Conservation (phyloP, 2,888 invertebrate species). For the Dioctria rufipes region DNA sequence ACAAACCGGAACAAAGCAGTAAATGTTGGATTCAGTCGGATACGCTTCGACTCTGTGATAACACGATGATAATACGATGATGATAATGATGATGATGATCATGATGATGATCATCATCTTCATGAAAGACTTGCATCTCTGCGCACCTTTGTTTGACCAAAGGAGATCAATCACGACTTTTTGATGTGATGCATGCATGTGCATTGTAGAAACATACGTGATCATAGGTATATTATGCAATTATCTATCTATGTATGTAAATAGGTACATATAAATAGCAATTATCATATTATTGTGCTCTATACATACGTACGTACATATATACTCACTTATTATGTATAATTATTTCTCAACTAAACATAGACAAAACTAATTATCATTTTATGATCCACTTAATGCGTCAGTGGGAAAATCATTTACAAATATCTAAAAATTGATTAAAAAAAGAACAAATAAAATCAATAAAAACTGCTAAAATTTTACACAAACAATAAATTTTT, state of each 20-base stretch:
- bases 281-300: no score
- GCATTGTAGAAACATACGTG: neutral
- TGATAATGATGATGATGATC: constrained; percentile 36
- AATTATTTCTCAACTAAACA: no score
- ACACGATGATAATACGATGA: no score
- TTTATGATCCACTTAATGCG: constrained; percentile 6
- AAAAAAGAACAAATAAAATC: neutral
- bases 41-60: neutral
- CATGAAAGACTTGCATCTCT: constrained; percentile 5
- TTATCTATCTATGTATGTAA: neutral
- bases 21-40: constrained; percentile 33
- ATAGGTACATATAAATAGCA: neutral
- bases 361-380: neutral
- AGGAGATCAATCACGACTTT: neutral
- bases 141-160: neutral
- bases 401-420: neutral
- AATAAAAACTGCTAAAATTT: constrained; percentile 10
- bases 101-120: neutral
- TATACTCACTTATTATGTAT: no score
- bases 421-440: neutral
- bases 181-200: neutral
- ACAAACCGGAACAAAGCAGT: constrained; percentile 53
- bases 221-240: neutral
- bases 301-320: no score
- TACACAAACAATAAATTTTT: constrained; percentile 23